Base-by-base conservation (phyloP, 2,888 invertebrate species). In the Meiosimyza platycephala region DNA sequence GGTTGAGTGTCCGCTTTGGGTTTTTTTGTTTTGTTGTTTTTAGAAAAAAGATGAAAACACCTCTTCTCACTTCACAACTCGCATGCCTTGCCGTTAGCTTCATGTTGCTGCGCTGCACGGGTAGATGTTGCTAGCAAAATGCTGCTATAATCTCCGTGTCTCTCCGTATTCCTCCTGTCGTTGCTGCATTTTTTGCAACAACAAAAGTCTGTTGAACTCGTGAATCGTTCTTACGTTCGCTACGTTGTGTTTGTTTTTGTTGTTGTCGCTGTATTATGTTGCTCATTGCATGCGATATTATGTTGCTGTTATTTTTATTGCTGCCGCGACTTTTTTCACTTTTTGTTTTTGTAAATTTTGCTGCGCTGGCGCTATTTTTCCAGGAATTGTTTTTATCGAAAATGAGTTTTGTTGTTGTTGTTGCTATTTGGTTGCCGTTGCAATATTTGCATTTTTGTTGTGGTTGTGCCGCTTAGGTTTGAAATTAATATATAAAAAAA, bases 401-500 rank as follows among this genome's bases (percentile, higher is more conserved):
- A 74, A 72, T 73, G 69, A 67, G 71, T 76, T 72, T 72, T 73
- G 60, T 60, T 57, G 22, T 67, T n/a, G 63, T 70, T 47, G 18
- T 73, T 28, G 13, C 13, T 33, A 22, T 66, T 59, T 70, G 60
- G 59, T 57, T 76, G 76, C 72, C 76, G 75, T 74, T 76, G 75
- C 75, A 73, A 73, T 71, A 72, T 75, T 76, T 75, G 75, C 76
- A 76, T 76, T 74, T 76, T 76, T 77, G 62, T 57, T 69, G 67
- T 55, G 40, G 57, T 15, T 67, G 67, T 18, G 57, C 55, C 67
- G 66, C 57, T 52, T 55, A 12, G 48, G 47, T 67, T 67, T 55
- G 55, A 57, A 48, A 57, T 40, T n/a, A 15, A 63, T 13, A 11
- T 51, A 47, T 52, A 13, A n/a, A 64, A 64, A 47, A n/a, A 48